phyloP scores from a whole-genome alignment of 1,140 invertebrate genomes.

The Drosophila santomea region DNA sequence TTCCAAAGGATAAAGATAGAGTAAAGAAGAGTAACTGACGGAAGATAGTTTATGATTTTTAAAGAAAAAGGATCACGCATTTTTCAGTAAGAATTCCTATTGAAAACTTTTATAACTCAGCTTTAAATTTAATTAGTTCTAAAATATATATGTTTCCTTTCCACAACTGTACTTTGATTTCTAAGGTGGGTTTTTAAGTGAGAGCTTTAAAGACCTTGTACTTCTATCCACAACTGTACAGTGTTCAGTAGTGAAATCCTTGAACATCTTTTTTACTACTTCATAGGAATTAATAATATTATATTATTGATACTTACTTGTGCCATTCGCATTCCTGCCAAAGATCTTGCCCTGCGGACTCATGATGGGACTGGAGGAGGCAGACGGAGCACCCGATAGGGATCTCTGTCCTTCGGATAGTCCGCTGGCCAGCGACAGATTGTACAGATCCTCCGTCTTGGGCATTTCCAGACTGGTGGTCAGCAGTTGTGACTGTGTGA shows the following conservation, averaged over 20 bases:
- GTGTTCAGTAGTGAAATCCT: neutral
- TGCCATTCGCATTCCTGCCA: constrained; percentile 85
- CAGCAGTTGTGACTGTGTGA: constrained; percentile 54
- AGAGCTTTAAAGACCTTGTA: too few relatives aligned
- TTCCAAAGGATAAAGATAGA: too few relatives aligned
- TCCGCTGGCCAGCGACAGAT: constrained; percentile 74
- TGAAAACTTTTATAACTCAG: neutral
- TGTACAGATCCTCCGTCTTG: constrained; percentile 72
- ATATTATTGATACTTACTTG: constrained; percentile 74
- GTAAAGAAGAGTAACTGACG: too few relatives aligned
- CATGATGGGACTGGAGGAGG: constrained; percentile 82
- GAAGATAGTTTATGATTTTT: too few relatives aligned
- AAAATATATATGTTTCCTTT: neutral
- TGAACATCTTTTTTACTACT: too few relatives aligned
- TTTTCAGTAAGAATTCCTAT: too few relatives aligned
- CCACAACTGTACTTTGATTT: neutral
- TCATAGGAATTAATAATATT: neutral
- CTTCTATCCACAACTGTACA: neutral
- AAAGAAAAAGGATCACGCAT: too few relatives aligned
- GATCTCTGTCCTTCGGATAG: constrained; percentile 78
- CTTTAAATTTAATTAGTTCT: neutral
- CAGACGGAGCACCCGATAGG: constrained; percentile 75
- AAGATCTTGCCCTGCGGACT: constrained; percentile 84
- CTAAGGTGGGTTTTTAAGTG: neutral
- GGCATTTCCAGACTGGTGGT: constrained; percentile 52